Base-by-base conservation (phyloP, 2,888 invertebrate genomes). In the Torymus tubicola region DNA sequence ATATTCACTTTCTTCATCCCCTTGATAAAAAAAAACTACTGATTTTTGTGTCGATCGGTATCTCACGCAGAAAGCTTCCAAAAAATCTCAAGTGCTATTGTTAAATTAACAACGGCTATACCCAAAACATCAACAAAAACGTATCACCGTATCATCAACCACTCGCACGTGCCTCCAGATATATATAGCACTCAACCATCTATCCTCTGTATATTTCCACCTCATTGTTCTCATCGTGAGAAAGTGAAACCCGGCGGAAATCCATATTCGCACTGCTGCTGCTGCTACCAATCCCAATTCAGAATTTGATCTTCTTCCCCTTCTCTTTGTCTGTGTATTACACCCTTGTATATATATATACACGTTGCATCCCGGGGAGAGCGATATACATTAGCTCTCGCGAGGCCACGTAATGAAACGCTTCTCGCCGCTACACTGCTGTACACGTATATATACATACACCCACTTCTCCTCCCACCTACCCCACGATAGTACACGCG, bases 381-480 rank as follows among this genome's bases (percentile, higher is more conserved):
- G 24, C 24, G 24, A 24, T 24, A 24, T 86, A 87, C 87, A 88
- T 89, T 88, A 88, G 88, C 88, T 87, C 89, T 86, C 86, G 86
- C 86, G 88, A 88, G 87, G 87, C 87, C 87, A 85, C 86, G 87
- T 90, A 90, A 90, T 90, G 90, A 90, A 90, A 90, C 86, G 88
- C 88, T 90, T 90, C 88, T 87, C 86, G 86, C 88, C 87, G 87
- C 88, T 88, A 88, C 87, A 24, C 24, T 24, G 24, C 24, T n/a
- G 24, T 24, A 24, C 3, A 24, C 24, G 24, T 24, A 24, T 24
- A 24, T 3, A 85, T 85, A 52, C 42, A 61, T 24, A 55, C 65
- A 52, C n/a, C 3, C 24, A 12, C 64, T 14, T 13, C 55, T 16
- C 42, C 16, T 58, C 57, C 70, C 52, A 12, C 14, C 65, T 50